Percentiles rank a stretch among this genome's conserved stretches.
Evolutionary conservation across 2,888 invertebrate species (phyloP).

Genomic region (Erebia palarica): DNA sequence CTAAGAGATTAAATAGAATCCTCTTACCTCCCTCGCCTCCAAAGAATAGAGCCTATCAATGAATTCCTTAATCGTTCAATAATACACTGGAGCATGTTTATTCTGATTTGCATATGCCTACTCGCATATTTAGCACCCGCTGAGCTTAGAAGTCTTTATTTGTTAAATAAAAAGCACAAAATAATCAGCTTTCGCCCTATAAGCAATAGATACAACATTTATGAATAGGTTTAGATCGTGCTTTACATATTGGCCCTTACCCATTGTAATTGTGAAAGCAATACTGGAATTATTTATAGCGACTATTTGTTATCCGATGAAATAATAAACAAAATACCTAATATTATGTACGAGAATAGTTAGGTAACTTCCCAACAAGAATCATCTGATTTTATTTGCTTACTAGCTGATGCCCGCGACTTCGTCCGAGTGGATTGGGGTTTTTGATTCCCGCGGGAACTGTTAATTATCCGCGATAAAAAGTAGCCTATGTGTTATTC

Average conservation of each 20-base stretch:
- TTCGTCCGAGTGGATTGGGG: too few species aligned
- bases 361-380: background rate
- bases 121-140: slow-evolving; percentile 32
- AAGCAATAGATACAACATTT: slow-evolving; percentile 25
- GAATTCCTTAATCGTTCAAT: slow-evolving; percentile 71
- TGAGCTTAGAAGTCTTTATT: slow-evolving; percentile 31
- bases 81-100: slow-evolving; percentile 66
- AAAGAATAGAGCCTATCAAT: slow-evolving; percentile 54
- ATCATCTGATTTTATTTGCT: background rate
- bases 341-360: background rate
- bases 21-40: slow-evolving; percentile 40
- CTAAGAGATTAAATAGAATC: slow-evolving; percentile 74
- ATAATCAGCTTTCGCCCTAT: slow-evolving; percentile 22
- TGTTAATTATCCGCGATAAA: too few species aligned
- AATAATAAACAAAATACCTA: background rate
- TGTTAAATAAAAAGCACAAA: slow-evolving; percentile 21
- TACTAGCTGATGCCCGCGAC: too few species aligned
- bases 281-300: slow-evolving; percentile 16
- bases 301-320: background rate
- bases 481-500: too few species aligned
- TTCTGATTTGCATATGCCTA: slow-evolving; percentile 49
- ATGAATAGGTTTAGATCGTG: slow-evolving; percentile 27
- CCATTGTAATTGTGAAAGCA: background rate
- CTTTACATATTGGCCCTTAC: slow-evolving; percentile 17
- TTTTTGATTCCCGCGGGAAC: too few species aligned